A percentile compares a stretch with the other conserved stretches of the same genome.
phyloP scores from a whole-genome alignment of 2,113 vertebrate species.

The Ctenodactylus gundi region DNA sequence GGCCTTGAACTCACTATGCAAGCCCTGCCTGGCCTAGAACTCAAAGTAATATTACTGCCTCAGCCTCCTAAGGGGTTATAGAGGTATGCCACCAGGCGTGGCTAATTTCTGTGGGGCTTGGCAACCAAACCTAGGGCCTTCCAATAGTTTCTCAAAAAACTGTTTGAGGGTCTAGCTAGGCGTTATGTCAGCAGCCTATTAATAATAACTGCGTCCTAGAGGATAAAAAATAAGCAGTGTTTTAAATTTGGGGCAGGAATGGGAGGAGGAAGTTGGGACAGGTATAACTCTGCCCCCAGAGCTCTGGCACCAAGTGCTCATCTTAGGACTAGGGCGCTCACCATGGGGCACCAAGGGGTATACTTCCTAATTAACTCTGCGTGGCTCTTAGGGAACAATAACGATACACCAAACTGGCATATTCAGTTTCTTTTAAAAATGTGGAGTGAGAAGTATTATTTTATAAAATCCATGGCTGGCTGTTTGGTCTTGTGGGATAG shows the following conservation, averaged over 20 bases:
- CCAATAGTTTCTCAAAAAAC: neutral
- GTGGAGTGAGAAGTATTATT: neutral
- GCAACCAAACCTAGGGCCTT: too few relatives aligned
- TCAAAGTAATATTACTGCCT: too few relatives aligned
- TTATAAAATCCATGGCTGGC: too few relatives aligned
- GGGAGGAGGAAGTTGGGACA: neutral
- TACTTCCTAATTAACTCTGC: neutral
- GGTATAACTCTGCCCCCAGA: neutral
- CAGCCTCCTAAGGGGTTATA: too few relatives aligned
- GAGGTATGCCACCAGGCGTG: too few relatives aligned
- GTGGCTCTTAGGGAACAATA: neutral
- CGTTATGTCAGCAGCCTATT: neutral
- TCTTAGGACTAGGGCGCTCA: neutral
- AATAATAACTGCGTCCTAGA: neutral
- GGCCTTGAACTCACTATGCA: too few relatives aligned
- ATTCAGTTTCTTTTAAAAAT: neutral
- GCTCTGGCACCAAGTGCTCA: neutral
- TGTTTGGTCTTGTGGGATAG: neutral
- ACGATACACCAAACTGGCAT: neutral
- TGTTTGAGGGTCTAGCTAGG: neutral
- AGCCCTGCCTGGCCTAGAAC: too few relatives aligned
- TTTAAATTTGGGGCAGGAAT: neutral
- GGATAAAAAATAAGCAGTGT: neutral
- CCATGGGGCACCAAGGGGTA: neutral
- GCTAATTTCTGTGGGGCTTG: too few relatives aligned